phyloP scores from a whole-genome alignment of 2,797 vertebrate species.

The Neosilurus mollespiculum region DNA sequence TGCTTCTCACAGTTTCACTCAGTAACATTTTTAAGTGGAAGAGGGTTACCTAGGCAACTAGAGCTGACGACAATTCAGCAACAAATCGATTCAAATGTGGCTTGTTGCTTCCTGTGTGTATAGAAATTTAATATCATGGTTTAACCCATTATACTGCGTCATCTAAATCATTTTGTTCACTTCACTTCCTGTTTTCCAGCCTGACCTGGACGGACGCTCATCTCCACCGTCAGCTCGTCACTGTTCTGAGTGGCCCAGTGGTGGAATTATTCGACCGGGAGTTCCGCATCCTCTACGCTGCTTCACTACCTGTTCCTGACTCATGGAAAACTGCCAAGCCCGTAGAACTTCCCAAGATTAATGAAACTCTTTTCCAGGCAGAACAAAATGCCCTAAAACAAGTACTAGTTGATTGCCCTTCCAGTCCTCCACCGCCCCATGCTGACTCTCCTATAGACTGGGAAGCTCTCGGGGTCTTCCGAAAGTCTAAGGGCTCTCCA shows the following conservation, averaged over 20 bases:
- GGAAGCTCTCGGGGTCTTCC: conserved; percentile 71
- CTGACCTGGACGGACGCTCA: conserved; percentile 86
- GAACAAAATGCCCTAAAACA: conserved; percentile 27
- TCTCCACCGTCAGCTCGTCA: conserved; percentile 84
- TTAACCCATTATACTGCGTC: not conserved
- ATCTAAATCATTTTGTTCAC: not conserved
- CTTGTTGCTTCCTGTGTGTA: no score
- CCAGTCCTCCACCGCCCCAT: conserved; percentile 59
- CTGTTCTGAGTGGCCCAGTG: conserved; percentile 75
- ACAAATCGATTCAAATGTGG: no score
- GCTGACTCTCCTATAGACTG: conserved; percentile 67
- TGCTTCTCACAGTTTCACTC: no score
- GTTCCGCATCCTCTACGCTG: conserved; percentile 83
- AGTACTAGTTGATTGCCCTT: conserved; percentile 35
- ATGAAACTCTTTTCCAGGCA: conserved; percentile 36
- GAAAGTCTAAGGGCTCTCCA: not conserved
- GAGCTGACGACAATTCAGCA: no score
- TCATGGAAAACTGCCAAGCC: conserved; percentile 24
- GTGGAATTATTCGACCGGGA: conserved; percentile 79
- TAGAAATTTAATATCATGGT: not conserved
- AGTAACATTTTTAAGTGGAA: no score
- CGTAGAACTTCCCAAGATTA: not conserved
- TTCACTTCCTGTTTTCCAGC: conserved; percentile 60
- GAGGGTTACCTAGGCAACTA: no score
- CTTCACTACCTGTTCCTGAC: conserved; percentile 71